Base-by-base conservation (phyloP, 2,888 invertebrate genomes). In the Nasonovia ribisnigri region DNA sequence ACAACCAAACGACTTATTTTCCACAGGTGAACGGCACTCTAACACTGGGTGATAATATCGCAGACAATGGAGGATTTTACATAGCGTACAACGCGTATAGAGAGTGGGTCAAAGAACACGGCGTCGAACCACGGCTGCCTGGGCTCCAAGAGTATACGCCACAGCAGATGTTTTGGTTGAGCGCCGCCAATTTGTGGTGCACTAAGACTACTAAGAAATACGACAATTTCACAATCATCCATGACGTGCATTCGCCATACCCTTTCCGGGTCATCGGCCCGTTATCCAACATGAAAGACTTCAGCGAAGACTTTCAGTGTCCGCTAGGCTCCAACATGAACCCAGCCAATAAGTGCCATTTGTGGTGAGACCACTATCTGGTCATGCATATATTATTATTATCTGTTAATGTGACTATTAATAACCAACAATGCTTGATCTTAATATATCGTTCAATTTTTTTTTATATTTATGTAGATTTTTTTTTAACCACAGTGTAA, bases 21-120 rank as follows among this genome's bases (percentile, higher is more conserved):
- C 29, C 5, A 43, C 42, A 43, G 13, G 42, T 99, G 91, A 98
- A 98, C 95, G 99, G 99, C 91, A 97, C 98, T 94, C 98, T 98
- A 95, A 98, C 98, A 0, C 98, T 98, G 96, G 98, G 98, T 29
- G 99, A 99, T 95, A 99, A 99, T 95, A 99, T 99, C 94, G 99
- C 99, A 0, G 99, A 99, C 95, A 99, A 99, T 95, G 98, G 98
- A 4, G 99, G 99, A 0, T 97, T 99, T 95, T 99, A 98, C 95
- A 98, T 98, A 95, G 98, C 98, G 0, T 99, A 98, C 96, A 96
- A 97, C 94, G 98, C 98, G 0, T 98, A 98, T 96, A 96, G 97
- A 87, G 96, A 97, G 20, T 98, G 98, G 98, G 97, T 96, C 0
- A 96, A 96, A n/a, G 96, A 97, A 24, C 97, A 98, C 95, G 97